These are phyloP conservation scores for Albula glossodonta DNA, from an alignment of 2,113 vertebrate genomes.

Conservation along the genomic window DNA sequence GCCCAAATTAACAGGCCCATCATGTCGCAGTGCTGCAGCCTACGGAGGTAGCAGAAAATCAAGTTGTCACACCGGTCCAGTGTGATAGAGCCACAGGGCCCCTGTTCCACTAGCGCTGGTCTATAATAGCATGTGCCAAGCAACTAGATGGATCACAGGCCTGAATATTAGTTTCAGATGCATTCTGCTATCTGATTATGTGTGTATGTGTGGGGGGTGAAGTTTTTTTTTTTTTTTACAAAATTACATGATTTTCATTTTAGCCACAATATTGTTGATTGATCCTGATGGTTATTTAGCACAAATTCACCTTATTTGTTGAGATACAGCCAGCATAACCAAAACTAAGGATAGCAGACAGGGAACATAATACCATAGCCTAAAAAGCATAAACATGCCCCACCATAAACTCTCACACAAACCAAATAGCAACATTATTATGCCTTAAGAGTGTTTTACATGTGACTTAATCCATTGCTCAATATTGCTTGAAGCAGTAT, in stretches of 20 bases:
- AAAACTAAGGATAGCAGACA: too few species aligned
- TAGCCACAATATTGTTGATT: not conserved
- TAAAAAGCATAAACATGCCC: too few species aligned
- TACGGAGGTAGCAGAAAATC: constrained; percentile 89
- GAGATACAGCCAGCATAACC: too few species aligned
- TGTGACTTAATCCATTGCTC: too few species aligned
- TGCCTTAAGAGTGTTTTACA: too few species aligned
- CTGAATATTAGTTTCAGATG: constrained; percentile 48
- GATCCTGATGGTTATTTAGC: not conserved
- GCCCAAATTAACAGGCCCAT: constrained; percentile 89
- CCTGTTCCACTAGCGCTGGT: constrained; percentile 75
- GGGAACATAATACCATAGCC: too few species aligned
- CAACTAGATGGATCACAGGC: constrained; percentile 73
- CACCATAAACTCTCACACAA: too few species aligned
- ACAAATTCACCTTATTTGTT: too few species aligned
- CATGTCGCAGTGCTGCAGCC: constrained; percentile 84
- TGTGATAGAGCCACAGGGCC: constrained; percentile 80
- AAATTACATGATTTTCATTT: constrained; percentile 19
- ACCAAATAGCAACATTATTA: too few species aligned
- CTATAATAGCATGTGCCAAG: constrained; percentile 90
- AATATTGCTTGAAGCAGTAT: too few species aligned
- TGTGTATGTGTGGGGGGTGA: constrained; percentile 44
- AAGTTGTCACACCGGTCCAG: constrained; percentile 86
- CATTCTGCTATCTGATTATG: constrained; percentile 67
- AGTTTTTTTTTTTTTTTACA: not conserved